Evolutionary conservation across 2,888 invertebrate genomes (phyloP), one percentile per base, ranked within the genome.

Genomic region (Mythimna lalbum): DNA sequence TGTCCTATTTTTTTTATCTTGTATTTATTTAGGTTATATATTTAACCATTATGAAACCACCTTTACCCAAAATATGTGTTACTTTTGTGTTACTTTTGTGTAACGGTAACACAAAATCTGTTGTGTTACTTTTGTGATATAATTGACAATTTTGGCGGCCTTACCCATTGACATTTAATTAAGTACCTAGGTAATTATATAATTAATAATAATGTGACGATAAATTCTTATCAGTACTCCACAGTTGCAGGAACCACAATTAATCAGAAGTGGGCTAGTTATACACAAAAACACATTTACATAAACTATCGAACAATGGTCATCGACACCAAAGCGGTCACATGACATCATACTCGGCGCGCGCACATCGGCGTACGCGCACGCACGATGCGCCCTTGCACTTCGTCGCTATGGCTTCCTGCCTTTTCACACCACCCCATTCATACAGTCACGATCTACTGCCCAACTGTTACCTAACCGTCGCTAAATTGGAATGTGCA

Each of bases 361-460:
- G 63, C 62, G 61, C 73, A 62, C 63, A 69, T n/a, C 59, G 60
- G 39, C 68, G 73, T 74, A 70, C 82, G 69, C 57, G 78, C 82
- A 86, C 84, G 81, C 85, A 82, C 82, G 84, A 84, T 87, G 87
- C 89, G 90, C 93, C 93, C 92, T 93, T 92, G 93, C 92, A 91
- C 91, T 92, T 91, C 88, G 81, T 76, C 80, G 83, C 73, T 77
- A 86, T 78, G 83, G 85, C 90, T 93, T 93, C 93, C 93, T 92
- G 93, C 81, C 89, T 87, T 89, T 93, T 92, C 88, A 92, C 80
- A 82, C 86, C 86, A 89, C 91, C 92, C 90, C 87, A 93, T 93
- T 93, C 89, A 92, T 85, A 74, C 80, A 78, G 92, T 91, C 92
- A 93, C 91, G 93, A 87, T 82, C 90, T 83, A 87, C 81, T 90